Evolutionary conservation across 1,140 invertebrate genomes (phyloP), one percentile per base, ranked within the genome.

Genomic region (Neodiprion lecontei): DNA sequence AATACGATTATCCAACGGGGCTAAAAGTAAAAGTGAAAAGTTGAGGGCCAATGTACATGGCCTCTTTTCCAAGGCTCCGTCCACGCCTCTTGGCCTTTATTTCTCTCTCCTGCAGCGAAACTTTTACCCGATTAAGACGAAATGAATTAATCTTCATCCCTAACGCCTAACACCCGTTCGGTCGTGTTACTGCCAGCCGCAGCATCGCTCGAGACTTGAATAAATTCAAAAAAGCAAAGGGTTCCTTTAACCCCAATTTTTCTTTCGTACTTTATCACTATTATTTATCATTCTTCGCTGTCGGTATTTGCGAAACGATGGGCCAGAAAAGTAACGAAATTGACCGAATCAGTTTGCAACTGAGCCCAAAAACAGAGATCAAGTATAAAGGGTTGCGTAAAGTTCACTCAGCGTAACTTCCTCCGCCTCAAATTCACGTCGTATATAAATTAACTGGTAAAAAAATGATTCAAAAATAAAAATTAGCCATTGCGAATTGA

Each of bases 101-200:
- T 40, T 40, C 28, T 40, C 28, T 40, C 28, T 40, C 28, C 28
- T 40, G 28, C 28, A 40, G 28, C 28, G 5, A 85, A 89, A 89
- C 85, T 89, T 89, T 89, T 86, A 89, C 87, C 84, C 87, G 88
- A 88, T 89, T 89, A 89, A 88, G 86, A 88, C 85, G 85, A 82
- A 87, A 87, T 82, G 87, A 89, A 88, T 89, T 89, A 89, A 89
- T 89, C 87, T 89, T 89, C 87, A 85, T 88, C 87, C 84, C 48
- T 67, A 61, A 48, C 48, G n/a, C 53, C 53, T 28, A 40, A 67
- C 49, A 69, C 70, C 72, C 72, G 72, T 40, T 48, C 17, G 69
- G 12, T 12, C 67, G 23, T 17, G 48, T 14, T 71, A 23, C 70
- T 68, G 9, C 66, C 47, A 67, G 69, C 61, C 66, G 47, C 47